A percentile compares a stretch with the other conserved stretches of the same genome.
Conservation (phyloP, 2,797 vertebrate species). For the Spinus pinus region DNA sequence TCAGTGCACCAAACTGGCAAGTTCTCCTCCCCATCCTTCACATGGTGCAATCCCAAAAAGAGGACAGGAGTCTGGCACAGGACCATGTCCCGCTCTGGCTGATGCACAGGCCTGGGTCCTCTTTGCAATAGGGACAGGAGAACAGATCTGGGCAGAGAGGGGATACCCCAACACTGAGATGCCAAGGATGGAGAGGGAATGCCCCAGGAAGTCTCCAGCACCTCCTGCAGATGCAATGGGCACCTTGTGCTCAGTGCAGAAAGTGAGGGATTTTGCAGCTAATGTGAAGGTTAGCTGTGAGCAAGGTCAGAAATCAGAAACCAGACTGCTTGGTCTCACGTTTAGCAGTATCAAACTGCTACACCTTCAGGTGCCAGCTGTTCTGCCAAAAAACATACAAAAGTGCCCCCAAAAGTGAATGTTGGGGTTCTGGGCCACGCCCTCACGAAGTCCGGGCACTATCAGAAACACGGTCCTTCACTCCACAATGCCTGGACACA, state of each 20-base stretch:
- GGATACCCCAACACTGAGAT: neutral
- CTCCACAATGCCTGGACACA: neutral
- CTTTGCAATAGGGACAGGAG: neutral
- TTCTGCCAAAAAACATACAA: neutral
- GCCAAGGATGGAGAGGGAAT: neutral
- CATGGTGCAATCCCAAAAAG: neutral
- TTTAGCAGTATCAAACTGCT: neutral
- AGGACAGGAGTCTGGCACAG: neutral
- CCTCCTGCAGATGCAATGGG: rapidly evolving
- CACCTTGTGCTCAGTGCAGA: neutral
- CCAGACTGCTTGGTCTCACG: neutral
- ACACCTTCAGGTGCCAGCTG: neutral
- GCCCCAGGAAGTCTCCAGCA: neutral
- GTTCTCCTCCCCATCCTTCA: neutral
- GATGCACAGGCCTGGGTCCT: rapidly evolving
- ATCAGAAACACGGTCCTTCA: neutral
- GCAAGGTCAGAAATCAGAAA: neutral
- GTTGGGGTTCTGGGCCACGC: neutral
- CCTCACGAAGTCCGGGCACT: neutral
- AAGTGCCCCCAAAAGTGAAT: neutral
- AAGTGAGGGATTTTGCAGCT: neutral
- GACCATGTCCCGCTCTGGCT: neutral
- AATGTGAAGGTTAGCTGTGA: neutral
- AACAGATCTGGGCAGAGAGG: rapidly evolving
- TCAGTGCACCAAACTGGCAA: neutral